Base-by-base conservation (phyloP, 2,888 invertebrate genomes). In the Euzetes globulus region DNA sequence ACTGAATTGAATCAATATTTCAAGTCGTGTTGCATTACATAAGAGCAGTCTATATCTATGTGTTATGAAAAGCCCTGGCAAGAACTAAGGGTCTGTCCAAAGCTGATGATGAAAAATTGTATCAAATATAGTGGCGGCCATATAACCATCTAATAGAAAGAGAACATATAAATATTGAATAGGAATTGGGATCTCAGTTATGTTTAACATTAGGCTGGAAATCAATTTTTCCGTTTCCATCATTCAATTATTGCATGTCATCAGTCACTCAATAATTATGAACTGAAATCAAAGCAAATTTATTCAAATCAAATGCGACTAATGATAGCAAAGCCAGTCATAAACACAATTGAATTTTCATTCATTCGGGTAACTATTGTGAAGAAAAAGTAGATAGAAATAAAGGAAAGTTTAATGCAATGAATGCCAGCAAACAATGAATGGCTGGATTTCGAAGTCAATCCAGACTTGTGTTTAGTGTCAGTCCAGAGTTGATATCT, bases 61-160 rank as follows among this genome's bases (percentile, higher is more conserved):
- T 17, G 17, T 9, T 52, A n/a, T 6, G n/a, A 52, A 52, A 15
- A 15, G 4, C 19, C 7, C 52, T 52, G 19, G 19, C 19, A 52
- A n/a, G n/a, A 52, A 19, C 6, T 52, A 19, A 52, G 52, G 52
- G 52, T 52, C 52, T 19, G n/a, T 52, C 7, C n/a, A n/a, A n/a
- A n/a, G n/a, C 52, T 52, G 52, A 52, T 19, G 52, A 52, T 52
- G 52, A 52, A 52, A 52, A 52, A 52, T 52, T n/a, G 52, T 52
- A 52, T 52, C 22, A 4, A 52, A 19, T 52, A 52, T 52, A n/a
- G n/a, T 52, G 52, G 15, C n/a, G n/a, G 52, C 52, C 47, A 47
- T 47, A 47, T 17, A 47, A 47, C 17, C 17, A n/a, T 17, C 47
- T 47, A 17, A 47, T 47, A 17, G 17, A 17, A 17, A 47, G 7